Conservation (phyloP, 2,888 invertebrate species). For the Temnothorax unifasciatus region DNA sequence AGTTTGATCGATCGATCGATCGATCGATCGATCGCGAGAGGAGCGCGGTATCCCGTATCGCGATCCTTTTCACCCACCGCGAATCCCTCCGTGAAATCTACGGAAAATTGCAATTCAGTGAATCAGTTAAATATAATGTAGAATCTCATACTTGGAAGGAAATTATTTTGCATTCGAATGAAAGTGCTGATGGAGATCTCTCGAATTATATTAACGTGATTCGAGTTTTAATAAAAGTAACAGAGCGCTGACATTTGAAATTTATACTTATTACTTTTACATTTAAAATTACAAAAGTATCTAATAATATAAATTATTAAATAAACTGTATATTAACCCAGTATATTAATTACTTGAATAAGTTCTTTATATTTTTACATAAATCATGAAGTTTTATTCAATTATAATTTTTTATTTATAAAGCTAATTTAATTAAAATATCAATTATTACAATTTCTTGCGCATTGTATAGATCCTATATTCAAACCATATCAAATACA, state of each 20-base stretch:
- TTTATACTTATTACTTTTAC: not conserved
- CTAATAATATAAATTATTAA: not conserved
- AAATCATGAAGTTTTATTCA: not conserved
- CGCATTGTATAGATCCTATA: not conserved
- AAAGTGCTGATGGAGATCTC: not conserved
- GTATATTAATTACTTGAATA: not conserved
- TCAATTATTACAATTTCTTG: not conserved
- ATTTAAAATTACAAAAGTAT: not conserved
- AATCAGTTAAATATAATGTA: constrained; percentile 20
- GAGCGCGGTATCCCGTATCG: constrained; percentile 6
- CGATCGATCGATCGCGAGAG: constrained; percentile 20
- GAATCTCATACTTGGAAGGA: not conserved
- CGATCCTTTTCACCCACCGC: not conserved
- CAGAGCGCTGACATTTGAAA: not conserved
- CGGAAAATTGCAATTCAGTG: constrained; percentile 40
- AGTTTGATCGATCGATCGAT: constrained; percentile 39
- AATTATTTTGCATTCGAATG: not conserved
- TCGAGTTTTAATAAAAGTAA: not conserved
- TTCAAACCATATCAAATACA: not conserved
- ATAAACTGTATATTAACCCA: not conserved
- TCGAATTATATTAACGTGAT: not conserved
- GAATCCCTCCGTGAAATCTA: not conserved
- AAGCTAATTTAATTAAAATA: not conserved
- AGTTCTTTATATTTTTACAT: not conserved
- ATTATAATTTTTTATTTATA: constrained; percentile 11